phyloP scores from a whole-genome alignment of 1,140 invertebrate genomes.

The Drosophila fuyamai region DNA sequence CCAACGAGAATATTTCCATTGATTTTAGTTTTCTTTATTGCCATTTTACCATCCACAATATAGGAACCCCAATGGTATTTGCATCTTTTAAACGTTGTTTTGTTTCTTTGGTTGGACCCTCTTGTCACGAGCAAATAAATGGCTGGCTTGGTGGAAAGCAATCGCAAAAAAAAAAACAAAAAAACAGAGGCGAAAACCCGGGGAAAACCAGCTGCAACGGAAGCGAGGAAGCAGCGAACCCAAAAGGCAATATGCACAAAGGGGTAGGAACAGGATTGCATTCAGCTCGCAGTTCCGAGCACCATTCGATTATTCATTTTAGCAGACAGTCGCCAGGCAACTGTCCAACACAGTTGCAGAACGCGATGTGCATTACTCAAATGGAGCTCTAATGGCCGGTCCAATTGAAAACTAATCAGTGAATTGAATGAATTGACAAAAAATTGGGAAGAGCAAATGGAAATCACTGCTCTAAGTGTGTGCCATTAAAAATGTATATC shows the following conservation, averaged over 20 bases:
- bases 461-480: conserved; percentile 7
- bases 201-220: conserved; percentile 28
- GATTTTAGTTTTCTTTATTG: conserved; percentile 77
- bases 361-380: conserved; percentile 40
- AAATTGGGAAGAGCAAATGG: conserved; percentile 20
- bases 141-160: conserved; percentile 46
- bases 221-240: conserved; percentile 24
- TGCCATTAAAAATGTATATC: conserved; percentile 4
- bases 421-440: conserved; percentile 35
- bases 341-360: conserved; percentile 15
- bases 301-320: conserved; percentile 56
- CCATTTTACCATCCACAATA: conserved; percentile 37
- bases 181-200: background rate
- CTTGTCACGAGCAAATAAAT: conserved; percentile 71
- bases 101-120: conserved; percentile 12
- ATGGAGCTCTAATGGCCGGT: conserved; percentile 40
- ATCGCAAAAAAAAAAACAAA: background rate
- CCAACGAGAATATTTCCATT: conserved; percentile 77
- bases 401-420: conserved; percentile 60
- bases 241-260: conserved; percentile 50
- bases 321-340: conserved; percentile 34
- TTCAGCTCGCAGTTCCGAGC: conserved; percentile 35
- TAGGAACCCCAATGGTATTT: conserved; percentile 21
- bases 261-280: conserved; percentile 3
- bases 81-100: conserved; percentile 65